These are phyloP conservation scores for Hypena proboscidalis DNA, from an alignment of 2,888 invertebrate genomes.

Conservation along the genomic window DNA sequence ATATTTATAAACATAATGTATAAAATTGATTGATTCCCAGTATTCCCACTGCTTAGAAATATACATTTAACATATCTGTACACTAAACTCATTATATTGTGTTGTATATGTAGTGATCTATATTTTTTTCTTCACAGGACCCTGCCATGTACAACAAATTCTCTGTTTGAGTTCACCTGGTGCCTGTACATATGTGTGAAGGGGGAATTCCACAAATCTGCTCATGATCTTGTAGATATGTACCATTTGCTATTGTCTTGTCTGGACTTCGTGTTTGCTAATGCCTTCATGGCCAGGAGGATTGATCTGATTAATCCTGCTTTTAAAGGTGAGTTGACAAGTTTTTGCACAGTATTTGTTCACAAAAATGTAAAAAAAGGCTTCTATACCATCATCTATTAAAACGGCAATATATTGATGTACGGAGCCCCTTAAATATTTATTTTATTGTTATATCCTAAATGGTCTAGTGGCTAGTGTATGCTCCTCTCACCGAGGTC, in stretches of 20 bases:
- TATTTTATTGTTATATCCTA: too few relatives aligned
- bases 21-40: too few relatives aligned
- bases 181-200: constrained; percentile 95
- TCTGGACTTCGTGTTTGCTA: constrained; percentile 95
- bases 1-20: too few relatives aligned
- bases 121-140: constrained; percentile 75
- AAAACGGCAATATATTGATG: too few relatives aligned
- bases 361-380: too few relatives aligned
- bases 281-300: constrained; percentile 92
- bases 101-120: not conserved
- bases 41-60: too few relatives aligned
- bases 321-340: constrained; percentile 88
- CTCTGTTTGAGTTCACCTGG: constrained; percentile 97
- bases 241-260: constrained; percentile 96
- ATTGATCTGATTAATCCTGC: constrained; percentile 94
- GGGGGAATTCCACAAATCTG: constrained; percentile 93
- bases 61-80: too few relatives aligned
- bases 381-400: too few relatives aligned
- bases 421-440: too few relatives aligned
- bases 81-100: not conserved
- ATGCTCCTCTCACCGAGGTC: too few relatives aligned
- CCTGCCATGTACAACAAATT: constrained; percentile 91
- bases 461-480: too few relatives aligned
- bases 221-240: constrained; percentile 97
- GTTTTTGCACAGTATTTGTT: too few relatives aligned